These are phyloP conservation scores for Piliocolobus tephrosceles DNA, from an alignment of 2,113 vertebrate species.

Conservation along the genomic window DNA sequence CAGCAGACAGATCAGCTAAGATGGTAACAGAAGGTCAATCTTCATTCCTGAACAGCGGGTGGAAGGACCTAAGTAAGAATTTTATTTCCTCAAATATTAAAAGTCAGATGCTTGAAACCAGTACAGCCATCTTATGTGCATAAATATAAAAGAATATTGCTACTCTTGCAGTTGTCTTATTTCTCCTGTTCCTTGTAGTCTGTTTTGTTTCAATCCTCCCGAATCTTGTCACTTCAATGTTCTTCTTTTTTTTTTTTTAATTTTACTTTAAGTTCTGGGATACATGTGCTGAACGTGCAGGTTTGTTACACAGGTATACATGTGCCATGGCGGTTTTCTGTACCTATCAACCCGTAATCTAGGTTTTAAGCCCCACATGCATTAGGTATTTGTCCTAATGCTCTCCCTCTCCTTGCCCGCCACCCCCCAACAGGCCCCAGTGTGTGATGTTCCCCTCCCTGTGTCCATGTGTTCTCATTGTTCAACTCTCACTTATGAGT, in stretches of 20 bases:
- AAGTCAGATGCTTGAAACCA: background rate
- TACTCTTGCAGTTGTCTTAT: background rate
- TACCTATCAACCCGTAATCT: too few relatives aligned
- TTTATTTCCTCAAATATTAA: constrained; percentile 15
- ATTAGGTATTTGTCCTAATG: too few relatives aligned
- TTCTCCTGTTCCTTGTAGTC: background rate
- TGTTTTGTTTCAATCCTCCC: background rate
- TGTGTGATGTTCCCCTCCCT: too few relatives aligned
- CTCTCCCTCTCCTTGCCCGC: too few relatives aligned
- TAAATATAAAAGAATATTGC: background rate
- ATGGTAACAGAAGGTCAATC: background rate
- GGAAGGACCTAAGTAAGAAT: background rate
- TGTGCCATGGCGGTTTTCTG: too few relatives aligned
- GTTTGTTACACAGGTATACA: too few relatives aligned
- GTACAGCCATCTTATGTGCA: background rate
- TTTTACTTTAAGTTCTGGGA: background rate
- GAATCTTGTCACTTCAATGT: background rate
- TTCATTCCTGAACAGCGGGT: background rate
- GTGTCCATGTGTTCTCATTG: too few relatives aligned
- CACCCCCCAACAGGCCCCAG: too few relatives aligned
- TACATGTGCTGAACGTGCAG: too few relatives aligned
- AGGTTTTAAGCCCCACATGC: too few relatives aligned
- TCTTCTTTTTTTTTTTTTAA: background rate
- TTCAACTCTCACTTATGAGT: too few relatives aligned
- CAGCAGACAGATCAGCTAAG: background rate